phyloP scores from a whole-genome alignment of 2,888 invertebrate genomes.

The Vanessa cardui region DNA sequence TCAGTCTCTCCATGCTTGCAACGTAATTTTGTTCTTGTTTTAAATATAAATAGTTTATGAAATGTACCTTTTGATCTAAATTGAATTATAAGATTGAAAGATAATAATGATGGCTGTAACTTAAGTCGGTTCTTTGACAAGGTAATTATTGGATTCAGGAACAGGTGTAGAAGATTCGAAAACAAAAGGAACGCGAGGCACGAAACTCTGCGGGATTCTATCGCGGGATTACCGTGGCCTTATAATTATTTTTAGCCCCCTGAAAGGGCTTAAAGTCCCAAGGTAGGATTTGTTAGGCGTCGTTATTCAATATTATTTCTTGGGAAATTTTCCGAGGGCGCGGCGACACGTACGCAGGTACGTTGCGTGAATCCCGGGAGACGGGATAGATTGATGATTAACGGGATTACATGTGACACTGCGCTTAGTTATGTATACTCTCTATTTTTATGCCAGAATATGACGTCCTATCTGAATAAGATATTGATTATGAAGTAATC shows the following conservation, averaged over 20 bases:
- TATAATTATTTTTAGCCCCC: conserved; percentile 72
- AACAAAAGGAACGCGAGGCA: conserved; percentile 49
- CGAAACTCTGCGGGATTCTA: conserved; percentile 47
- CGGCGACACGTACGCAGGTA: conserved; percentile 58
- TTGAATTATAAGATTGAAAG: background rate
- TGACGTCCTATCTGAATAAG: background rate
- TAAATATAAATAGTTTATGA: background rate
- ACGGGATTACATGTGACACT: conserved; percentile 45
- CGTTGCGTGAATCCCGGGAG: conserved; percentile 39
- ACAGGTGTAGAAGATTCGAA: conserved; percentile 45
- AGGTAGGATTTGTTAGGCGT: conserved; percentile 72
- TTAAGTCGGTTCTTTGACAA: conserved; percentile 17
- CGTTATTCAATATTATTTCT: conserved; percentile 81
- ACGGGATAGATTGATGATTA: conserved; percentile 49
- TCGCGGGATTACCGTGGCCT: conserved; percentile 55
- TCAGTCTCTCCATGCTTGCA: background rate
- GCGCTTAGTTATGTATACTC: conserved; percentile 16
- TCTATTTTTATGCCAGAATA: background rate
- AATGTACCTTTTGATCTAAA: background rate
- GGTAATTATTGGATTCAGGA: conserved; percentile 30
- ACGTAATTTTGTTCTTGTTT: background rate
- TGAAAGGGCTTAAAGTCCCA: conserved; percentile 72
- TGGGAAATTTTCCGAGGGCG: conserved; percentile 43
- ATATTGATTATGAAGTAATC: background rate
- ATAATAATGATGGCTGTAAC: conserved; percentile 1